Base-by-base conservation (phyloP, 2,113 vertebrate species). In the Pterocles orientalis region DNA sequence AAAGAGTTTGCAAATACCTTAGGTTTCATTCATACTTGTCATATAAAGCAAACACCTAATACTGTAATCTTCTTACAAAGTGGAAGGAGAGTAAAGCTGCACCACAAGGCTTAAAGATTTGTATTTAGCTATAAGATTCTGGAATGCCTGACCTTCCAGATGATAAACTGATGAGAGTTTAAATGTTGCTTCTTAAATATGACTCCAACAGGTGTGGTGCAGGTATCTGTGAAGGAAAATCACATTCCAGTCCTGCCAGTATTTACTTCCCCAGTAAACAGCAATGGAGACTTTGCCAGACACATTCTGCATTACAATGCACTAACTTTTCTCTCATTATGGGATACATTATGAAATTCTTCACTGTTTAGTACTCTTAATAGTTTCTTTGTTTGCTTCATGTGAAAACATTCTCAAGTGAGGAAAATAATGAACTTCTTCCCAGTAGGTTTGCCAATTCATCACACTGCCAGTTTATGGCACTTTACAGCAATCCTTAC, bases 341-440 rank as follows among this genome's bases (percentile, higher is more conserved):
- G 24, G 28, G 33, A 66, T 66, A 39, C 8, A 14, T 81, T 41
- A 69, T 86, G 82, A 95, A 84, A 66, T 77, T 84, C 64, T 75
- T 75, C 33, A 53, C 83, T 71, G 62, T 92, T 93, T 14, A 39
- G 19, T 5, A 39, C 18, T 20, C 31, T 96, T 84, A 84, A 66
- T 84, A 58, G 73, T 77, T 86, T 70, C 92, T 96, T 96, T 89
- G 90, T 94, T 94, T 89, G 28, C 62, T 90, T 85, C 50, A 33
- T 36, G 39, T 34, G 65, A 84, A 94, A 94, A 45, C 25, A 34
- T 72, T 71, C 36, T 75, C 33, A 54, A n/a, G 14, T 86, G 64
- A 79, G 24, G 41, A 70, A 84, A 87, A 71, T 20, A 69, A 68
- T 3, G 0, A 89, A 72, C 54, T 50, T 50, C 70, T 94, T 95